Evolutionary conservation across 2,888 invertebrate species (phyloP), one percentile per base, ranked within the genome.

Genomic region (Scaptomyza parva): DNA sequence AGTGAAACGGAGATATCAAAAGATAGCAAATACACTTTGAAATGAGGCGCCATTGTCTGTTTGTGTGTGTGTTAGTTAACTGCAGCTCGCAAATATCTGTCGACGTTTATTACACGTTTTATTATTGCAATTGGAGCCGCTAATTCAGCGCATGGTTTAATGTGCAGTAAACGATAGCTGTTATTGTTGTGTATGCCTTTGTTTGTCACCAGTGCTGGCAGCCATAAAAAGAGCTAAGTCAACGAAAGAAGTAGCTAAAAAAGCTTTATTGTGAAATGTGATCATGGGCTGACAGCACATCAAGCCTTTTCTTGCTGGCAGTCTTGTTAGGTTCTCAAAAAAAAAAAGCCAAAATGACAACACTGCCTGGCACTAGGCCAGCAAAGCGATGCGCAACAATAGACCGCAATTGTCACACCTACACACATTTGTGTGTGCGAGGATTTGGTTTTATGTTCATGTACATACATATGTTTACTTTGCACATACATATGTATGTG

Each of bases 311-410:
- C 4, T 24, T 24, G 22, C 6, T 3, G 6, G 22, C 22, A 24
- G 22, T 24, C 22, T 24, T 24, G 6, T 26, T 8, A 26, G 6
- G 26, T 26, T 26, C 22, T 22, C 30, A 2, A 7, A 33, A 33
- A 30, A 9, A 18, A 1, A 9, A n/a, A 2, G 45, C 28, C n/a
- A 30, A 47, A 47, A 30, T 20, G 18, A 5, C 47, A 47, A 20
- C n/a, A n/a, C 52, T 61, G 53, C 17, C 57, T 76, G 78, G 78
- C 78, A 63, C 17, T 39, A 14, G 39, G 76, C 78, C 78, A 78
- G 66, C 47, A 58, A 54, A 59, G 47, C 64, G 53, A 65, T 72
- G 73, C 76, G 72, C 76, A 76, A 63, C 73, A 76, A 76, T 73
- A 70, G 48, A 63, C 55, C 41, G 33, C 60, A 65, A 68, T 65